These are phyloP conservation scores for Candidula unifasciata DNA, from an alignment of 2,888 invertebrate genomes.

Conservation along the genomic window DNA sequence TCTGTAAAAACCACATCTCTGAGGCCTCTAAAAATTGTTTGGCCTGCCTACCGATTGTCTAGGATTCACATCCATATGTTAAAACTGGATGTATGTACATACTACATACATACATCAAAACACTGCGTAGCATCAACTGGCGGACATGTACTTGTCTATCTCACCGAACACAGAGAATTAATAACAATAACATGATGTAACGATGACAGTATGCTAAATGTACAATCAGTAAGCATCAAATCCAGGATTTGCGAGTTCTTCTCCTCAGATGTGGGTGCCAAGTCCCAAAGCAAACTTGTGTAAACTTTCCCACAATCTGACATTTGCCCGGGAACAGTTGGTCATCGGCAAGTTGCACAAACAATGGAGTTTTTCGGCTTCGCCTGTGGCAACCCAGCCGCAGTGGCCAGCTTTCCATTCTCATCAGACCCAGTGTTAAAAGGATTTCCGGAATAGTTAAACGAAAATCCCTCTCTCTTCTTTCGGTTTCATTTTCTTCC, in stretches of 20 bases:
- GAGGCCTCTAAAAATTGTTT: no score
- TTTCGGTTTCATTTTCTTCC: background rate
- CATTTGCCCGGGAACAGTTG: background rate
- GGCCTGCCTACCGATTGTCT: no score
- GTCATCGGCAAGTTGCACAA: background rate
- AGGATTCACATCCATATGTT: no score
- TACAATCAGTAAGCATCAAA: background rate
- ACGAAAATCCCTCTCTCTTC: background rate
- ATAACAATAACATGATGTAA: background rate
- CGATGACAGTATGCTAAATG: background rate
- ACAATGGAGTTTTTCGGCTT: slow-evolving; percentile 38
- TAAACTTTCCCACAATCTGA: no score
- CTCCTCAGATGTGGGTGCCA: background rate
- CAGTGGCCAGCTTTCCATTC: slow-evolving; percentile 29
- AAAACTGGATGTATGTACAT: no score
- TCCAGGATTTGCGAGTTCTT: background rate
- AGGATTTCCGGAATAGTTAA: slow-evolving; percentile 1
- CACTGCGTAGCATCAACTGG: slow-evolving; percentile 8
- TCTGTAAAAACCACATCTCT: no score
- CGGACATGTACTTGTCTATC: background rate
- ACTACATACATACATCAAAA: slow-evolving; percentile 17
- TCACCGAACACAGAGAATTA: background rate
- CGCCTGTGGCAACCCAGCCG: slow-evolving; percentile 2
- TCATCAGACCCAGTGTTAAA: slow-evolving; percentile 25
- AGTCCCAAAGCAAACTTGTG: background rate